Percentiles rank a stretch among this genome's conserved stretches.
phyloP scores from a whole-genome alignment of 1,140 invertebrate genomes.

The Babylonia areolata region DNA sequence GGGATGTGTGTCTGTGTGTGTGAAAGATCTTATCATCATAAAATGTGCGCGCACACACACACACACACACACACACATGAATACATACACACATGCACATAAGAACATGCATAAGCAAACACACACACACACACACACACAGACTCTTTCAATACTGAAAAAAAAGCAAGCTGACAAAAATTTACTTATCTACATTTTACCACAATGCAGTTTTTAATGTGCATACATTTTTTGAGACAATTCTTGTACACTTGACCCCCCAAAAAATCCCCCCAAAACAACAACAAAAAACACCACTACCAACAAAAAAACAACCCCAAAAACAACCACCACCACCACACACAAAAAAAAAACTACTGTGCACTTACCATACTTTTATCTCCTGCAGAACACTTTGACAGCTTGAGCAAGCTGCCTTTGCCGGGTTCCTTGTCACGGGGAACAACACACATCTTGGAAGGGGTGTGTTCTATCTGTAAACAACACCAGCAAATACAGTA shows the following conservation, averaged over 20 bases:
- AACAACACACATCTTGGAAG: slow-evolving; percentile 9
- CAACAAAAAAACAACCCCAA: no score
- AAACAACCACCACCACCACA: neutral
- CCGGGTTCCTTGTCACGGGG: slow-evolving; percentile 13
- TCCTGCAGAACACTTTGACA: neutral
- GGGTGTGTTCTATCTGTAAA: slow-evolving; percentile 11
- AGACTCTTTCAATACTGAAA: neutral
- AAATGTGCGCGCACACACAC: neutral
- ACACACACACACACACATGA: neutral
- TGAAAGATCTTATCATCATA: no score
- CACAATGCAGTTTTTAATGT: no score
- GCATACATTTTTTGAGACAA: no score
- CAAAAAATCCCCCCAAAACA: no score
- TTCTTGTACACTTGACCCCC: no score
- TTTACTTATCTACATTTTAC: no score
- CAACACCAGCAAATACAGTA: neutral
- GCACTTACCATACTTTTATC: neutral
- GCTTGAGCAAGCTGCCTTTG: slow-evolving; percentile 21
- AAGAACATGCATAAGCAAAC: neutral
- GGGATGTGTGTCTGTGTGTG: no score
- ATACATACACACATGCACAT: neutral
- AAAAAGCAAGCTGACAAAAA: no score
- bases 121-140: neutral
- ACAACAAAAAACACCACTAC: no score
- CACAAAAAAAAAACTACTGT: neutral